Conservation (phyloP, 92 coral and sea anemone genomes). For the Meandrina meandrites region DNA sequence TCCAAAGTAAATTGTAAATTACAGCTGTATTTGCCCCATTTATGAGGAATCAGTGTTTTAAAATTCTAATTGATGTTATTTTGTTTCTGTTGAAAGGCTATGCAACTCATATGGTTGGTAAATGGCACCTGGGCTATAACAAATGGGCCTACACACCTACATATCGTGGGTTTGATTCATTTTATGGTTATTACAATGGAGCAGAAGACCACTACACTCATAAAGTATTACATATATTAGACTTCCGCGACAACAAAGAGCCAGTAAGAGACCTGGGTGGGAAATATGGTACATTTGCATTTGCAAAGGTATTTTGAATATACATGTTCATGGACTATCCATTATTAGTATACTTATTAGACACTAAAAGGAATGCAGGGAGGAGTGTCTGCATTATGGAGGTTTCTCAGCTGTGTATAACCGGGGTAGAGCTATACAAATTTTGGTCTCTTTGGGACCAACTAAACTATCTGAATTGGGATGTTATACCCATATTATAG, state of each 20-base stretch:
- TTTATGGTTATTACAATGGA: conserved; percentile 57
- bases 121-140: conserved; percentile 66
- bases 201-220: conserved; percentile 60
- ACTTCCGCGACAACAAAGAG: conserved; percentile 15
- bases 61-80: background rate
- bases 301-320: conserved; percentile 13
- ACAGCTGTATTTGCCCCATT: too few species aligned
- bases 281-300: conserved; percentile 15
- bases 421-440: too few species aligned
- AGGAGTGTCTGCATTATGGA: too few species aligned
- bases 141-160: conserved; percentile 61
- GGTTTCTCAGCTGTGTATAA: too few species aligned
- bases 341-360: too few species aligned
- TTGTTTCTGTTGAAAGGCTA: conserved; percentile 33
- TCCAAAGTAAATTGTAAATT: too few species aligned
- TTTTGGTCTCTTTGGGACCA: too few species aligned
- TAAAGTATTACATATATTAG: background rate
- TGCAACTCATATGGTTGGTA: conserved; percentile 65
- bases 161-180: conserved; percentile 71
- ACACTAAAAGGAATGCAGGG: too few species aligned
- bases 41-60: background rate
- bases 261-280: conserved; percentile 15
- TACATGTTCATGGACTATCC: too few species aligned
- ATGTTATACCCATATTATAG: too few species aligned
- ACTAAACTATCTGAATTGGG: too few species aligned